A percentile compares a stretch with the other conserved stretches of the same genome.
phyloP scores from a whole-genome alignment of 2,797 vertebrate genomes.

The Sebastes goodei region DNA sequence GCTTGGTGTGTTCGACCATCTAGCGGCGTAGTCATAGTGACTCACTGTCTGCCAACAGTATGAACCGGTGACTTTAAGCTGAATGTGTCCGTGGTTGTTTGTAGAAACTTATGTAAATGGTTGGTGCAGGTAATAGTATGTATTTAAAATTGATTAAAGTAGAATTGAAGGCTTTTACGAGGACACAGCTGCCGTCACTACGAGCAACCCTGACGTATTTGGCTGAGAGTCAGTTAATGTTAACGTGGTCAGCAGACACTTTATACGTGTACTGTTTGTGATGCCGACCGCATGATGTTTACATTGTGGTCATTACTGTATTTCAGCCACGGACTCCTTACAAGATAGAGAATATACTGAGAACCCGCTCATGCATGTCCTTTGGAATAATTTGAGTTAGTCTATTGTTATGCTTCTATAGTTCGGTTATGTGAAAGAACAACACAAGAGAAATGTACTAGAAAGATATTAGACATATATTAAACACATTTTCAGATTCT shows the following conservation, averaged over 20 bases:
- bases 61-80: not conserved
- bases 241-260: not conserved
- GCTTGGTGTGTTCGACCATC: not conserved
- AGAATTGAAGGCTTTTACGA: fast-evolving
- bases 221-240: not conserved
- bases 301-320: not conserved
- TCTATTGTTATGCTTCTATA: no score
- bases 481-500: fast-evolving
- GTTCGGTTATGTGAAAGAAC: no score
- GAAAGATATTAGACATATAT: no score
- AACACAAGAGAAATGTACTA: no score
- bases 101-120: not conserved
- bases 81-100: not conserved
- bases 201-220: not conserved
- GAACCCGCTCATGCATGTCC: no score
- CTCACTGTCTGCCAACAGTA: not conserved
- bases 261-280: not conserved
- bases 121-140: not conserved
- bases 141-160: not conserved
- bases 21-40: not conserved
- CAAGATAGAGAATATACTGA: no score
- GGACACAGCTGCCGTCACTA: not conserved
- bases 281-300: not conserved
- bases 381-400: no score
- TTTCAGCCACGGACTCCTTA: not conserved